Evolutionary conservation across 2,797 vertebrate genomes (phyloP).

Genomic region (Epinephelus malabaricus): DNA sequence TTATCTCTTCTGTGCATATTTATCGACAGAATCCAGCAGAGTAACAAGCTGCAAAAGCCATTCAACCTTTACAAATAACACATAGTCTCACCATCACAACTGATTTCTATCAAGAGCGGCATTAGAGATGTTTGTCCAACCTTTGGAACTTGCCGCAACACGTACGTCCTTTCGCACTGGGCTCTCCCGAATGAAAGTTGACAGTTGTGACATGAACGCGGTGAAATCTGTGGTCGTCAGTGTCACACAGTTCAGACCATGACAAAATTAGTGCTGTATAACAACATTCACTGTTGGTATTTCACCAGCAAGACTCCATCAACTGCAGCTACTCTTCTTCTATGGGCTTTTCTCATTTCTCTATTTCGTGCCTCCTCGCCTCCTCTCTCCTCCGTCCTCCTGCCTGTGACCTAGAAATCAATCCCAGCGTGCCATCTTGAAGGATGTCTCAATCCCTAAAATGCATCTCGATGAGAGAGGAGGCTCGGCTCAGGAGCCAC

Average conservation of each 20-base stretch:
- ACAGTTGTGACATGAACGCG: background rate
- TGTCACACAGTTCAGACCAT: background rate
- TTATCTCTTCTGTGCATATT: conserved; percentile 5
- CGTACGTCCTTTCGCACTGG: background rate
- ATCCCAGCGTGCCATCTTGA: too few relatives aligned
- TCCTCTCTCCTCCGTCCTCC: too few relatives aligned
- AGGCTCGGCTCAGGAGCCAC: too few relatives aligned
- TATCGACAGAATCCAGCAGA: conserved; percentile 23
- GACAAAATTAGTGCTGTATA: background rate
- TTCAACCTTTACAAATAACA: conserved; percentile 42
- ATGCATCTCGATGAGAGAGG: too few relatives aligned
- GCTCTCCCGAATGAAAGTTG: conserved; percentile 5
- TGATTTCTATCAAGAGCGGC: conserved; percentile 31
- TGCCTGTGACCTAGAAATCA: too few relatives aligned
- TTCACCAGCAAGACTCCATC: background rate
- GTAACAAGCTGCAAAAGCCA: conserved; percentile 17
- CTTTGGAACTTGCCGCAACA: conserved; percentile 10
- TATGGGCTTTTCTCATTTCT: too few relatives aligned
- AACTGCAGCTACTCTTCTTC: background rate
- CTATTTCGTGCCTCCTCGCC: too few relatives aligned
- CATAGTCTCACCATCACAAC: conserved; percentile 11
- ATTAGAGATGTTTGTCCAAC: conserved; percentile 15
- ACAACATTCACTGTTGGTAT: background rate
- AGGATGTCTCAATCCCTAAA: too few relatives aligned
- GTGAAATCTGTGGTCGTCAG: background rate